Percentiles rank a stretch among this genome's conserved stretches.
These are phyloP conservation scores for Drosophila paracracens DNA, from an alignment of 2,888 invertebrate genomes.

Conservation along the genomic window DNA sequence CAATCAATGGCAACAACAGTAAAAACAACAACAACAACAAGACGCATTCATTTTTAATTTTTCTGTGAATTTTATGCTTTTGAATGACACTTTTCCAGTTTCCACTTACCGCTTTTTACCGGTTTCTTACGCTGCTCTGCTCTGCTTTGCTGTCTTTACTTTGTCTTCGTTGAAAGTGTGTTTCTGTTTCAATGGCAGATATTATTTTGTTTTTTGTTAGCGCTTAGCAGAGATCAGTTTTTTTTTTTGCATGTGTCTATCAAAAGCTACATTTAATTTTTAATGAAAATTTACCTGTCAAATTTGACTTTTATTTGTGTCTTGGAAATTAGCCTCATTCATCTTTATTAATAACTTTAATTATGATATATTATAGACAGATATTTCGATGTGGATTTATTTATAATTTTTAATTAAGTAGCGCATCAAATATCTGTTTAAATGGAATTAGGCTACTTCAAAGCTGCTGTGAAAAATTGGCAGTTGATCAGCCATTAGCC, in stretches of 20 bases:
- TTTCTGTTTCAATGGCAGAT: constrained; percentile 27
- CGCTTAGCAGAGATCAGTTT: background rate
- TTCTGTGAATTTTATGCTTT: constrained; percentile 41
- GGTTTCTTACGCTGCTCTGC: constrained; percentile 4
- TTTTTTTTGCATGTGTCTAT: background rate
- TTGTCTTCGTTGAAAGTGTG: constrained; percentile 19
- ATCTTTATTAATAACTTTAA: background rate
- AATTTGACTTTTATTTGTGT: background rate
- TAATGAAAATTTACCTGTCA: background rate
- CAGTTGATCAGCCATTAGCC: background rate
- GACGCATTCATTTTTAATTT: constrained; percentile 37
- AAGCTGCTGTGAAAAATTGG: background rate
- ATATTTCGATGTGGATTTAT: background rate
- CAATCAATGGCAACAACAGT: constrained; percentile 44
- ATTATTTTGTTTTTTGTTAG: background rate
- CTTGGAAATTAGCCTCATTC: background rate
- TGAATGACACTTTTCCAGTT: constrained; percentile 59
- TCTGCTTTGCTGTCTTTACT: background rate
- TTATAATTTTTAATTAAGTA: background rate
- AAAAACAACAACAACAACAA: background rate
- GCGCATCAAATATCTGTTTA: background rate
- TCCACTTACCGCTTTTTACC: constrained; percentile 27
- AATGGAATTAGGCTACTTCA: background rate
- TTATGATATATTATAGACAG: background rate
- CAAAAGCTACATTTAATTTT: background rate